A percentile compares a stretch with the other conserved stretches of the same genome.
Conservation (phyloP, 2,113 vertebrate species). For the Vulpes ferrilata region DNA sequence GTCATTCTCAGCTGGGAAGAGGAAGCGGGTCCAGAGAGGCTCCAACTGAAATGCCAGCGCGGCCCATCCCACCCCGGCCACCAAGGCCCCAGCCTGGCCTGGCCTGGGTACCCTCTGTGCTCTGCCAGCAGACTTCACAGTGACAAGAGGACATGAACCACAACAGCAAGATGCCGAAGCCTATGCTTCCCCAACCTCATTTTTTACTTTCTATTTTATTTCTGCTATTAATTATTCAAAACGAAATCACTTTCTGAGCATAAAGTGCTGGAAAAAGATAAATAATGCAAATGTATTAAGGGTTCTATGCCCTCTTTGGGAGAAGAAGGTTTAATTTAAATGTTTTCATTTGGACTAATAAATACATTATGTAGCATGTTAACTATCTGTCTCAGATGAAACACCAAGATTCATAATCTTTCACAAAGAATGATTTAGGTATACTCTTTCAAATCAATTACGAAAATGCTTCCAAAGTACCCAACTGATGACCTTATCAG, state of each 20-base stretch:
- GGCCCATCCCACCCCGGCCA: fast-evolving
- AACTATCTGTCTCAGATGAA: conserved; percentile 16
- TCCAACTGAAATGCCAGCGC: not conserved
- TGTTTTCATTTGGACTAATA: conserved; percentile 19
- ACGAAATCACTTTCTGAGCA: conserved; percentile 18
- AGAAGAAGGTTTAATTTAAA: conserved; percentile 5
- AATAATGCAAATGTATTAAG: not conserved
- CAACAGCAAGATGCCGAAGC: fast-evolving
- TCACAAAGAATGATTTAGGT: not conserved
- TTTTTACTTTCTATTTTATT: not conserved
- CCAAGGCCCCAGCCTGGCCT: not conserved
- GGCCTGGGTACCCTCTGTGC: no score
- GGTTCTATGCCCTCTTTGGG: not conserved
- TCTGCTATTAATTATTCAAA: conserved; percentile 27
- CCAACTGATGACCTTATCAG: not conserved
- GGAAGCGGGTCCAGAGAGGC: not conserved
- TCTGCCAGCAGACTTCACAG: not conserved
- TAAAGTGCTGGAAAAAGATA: not conserved
- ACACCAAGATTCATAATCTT: not conserved
- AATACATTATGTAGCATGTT: not conserved
- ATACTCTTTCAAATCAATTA: not conserved
- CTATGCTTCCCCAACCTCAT: not conserved
- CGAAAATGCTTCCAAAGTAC: not conserved
- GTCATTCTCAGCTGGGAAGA: not conserved
- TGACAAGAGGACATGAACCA: not conserved